Conservation (phyloP, 1,140 invertebrate species). For the Lysiphlebus fabarum region DNA sequence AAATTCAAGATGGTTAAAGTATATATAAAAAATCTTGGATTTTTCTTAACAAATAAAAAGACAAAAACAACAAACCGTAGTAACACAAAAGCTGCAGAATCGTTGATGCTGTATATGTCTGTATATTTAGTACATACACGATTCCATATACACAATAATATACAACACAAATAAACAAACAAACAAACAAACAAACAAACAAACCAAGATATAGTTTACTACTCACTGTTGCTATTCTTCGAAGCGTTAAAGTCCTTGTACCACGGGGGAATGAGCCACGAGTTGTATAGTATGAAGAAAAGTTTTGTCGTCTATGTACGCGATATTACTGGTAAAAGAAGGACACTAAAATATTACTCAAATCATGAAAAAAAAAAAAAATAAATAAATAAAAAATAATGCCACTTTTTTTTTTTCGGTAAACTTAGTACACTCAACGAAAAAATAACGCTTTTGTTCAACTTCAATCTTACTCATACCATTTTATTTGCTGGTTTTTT, state of each 20-base stretch:
- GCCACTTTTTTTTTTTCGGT: conserved; percentile 29
- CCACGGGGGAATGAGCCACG: conserved; percentile 1
- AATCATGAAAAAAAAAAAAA: conserved; percentile 35
- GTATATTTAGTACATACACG: too few species aligned
- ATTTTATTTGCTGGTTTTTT: too few species aligned
- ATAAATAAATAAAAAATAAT: too few species aligned
- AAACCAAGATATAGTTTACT: background rate
- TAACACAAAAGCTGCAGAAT: too few species aligned
- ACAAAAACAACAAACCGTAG: too few species aligned
- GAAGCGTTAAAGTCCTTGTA: conserved; percentile 30
- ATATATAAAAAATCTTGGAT: background rate
- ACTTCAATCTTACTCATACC: too few species aligned
- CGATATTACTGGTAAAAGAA: conserved; percentile 26
- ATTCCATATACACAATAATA: too few species aligned
- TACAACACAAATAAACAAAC: too few species aligned
- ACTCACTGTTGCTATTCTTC: conserved; percentile 16
- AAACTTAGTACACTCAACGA: conserved; percentile 28
- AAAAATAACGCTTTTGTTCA: background rate
- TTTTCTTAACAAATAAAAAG: background rate
- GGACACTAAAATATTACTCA: conserved; percentile 39
- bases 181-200: too few species aligned
- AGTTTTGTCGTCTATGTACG: conserved; percentile 28
- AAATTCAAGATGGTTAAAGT: background rate
- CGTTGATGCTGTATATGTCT: too few species aligned
- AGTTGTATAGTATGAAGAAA: conserved; percentile 30